Conservation (phyloP, 2,797 vertebrate genomes). For the Xenops minutus region DNA sequence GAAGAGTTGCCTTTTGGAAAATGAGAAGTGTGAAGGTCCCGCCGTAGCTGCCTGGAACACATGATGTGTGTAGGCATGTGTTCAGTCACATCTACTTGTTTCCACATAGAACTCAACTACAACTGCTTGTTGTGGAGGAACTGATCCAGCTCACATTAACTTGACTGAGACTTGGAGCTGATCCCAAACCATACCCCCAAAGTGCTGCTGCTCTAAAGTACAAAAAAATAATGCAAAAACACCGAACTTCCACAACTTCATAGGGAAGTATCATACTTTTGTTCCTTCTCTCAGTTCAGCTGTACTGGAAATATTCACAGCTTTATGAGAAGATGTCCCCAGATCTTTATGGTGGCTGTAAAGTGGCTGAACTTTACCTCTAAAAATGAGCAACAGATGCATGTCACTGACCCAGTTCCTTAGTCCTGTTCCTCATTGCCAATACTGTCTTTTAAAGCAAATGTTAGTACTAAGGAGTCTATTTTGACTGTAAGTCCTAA, state of each 20-base stretch:
- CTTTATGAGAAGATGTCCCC: neutral
- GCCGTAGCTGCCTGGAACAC: neutral
- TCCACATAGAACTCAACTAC: neutral
- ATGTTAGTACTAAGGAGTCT: neutral
- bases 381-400: neutral
- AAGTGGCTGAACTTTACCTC: neutral
- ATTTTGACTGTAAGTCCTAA: neutral
- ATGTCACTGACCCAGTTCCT: neutral
- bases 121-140: neutral
- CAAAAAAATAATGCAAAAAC: neutral
- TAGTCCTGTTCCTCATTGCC: neutral
- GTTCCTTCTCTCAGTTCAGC: neutral
- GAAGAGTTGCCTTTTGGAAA: neutral
- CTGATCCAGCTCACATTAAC: slow-evolving; percentile 1
- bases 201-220: neutral
- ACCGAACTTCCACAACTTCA: neutral
- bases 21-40: neutral
- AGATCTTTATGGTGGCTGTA: neutral
- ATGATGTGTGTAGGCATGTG: neutral
- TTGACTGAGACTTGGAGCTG: slow-evolving; percentile 16
- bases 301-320: neutral
- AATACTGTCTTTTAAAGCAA: neutral
- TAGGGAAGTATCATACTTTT: neutral
- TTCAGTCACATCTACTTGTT: slow-evolving; percentile 12
- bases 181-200: neutral